Conservation (phyloP, 2,888 invertebrate genomes). For the Brachylomia viminalis region DNA sequence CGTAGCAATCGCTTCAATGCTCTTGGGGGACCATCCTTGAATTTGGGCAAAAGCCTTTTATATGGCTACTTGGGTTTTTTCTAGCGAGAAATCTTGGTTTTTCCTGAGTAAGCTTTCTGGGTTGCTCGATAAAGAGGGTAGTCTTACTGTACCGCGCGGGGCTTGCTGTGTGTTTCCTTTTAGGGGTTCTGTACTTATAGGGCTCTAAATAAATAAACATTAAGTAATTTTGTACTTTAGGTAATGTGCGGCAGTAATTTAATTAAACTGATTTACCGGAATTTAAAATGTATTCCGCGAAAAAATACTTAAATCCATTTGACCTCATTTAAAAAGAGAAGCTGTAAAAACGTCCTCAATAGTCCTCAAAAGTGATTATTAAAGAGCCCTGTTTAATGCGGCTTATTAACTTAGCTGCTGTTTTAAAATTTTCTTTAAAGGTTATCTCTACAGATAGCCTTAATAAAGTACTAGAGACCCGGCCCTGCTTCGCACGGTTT, state of each 20-base stretch:
- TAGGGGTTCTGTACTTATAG: background rate
- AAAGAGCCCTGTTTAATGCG: background rate
- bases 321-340: background rate
- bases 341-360: background rate
- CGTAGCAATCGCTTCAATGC: slow-evolving; percentile 17
- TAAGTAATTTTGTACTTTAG: background rate
- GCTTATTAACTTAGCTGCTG: too few species aligned
- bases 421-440: too few species aligned
- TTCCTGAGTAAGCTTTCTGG: slow-evolving; percentile 26
- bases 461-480: background rate
- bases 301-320: background rate
- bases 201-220: background rate
- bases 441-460: background rate
- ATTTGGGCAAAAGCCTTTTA: slow-evolving; percentile 31
- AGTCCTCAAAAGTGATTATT: background rate
- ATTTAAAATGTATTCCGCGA: too few species aligned
- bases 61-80: slow-evolving; percentile 33
- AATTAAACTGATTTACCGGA: background rate
- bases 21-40: slow-evolving; percentile 32
- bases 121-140: slow-evolving; percentile 20
- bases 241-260: background rate
- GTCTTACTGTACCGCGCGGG: background rate
- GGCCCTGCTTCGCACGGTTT: background rate
- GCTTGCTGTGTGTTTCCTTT: background rate
- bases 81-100: slow-evolving; percentile 21